A percentile compares a stretch with the other conserved stretches of the same genome.
Conservation (phyloP, 2,888 invertebrate species). For the Mallateleia sp. region DNA sequence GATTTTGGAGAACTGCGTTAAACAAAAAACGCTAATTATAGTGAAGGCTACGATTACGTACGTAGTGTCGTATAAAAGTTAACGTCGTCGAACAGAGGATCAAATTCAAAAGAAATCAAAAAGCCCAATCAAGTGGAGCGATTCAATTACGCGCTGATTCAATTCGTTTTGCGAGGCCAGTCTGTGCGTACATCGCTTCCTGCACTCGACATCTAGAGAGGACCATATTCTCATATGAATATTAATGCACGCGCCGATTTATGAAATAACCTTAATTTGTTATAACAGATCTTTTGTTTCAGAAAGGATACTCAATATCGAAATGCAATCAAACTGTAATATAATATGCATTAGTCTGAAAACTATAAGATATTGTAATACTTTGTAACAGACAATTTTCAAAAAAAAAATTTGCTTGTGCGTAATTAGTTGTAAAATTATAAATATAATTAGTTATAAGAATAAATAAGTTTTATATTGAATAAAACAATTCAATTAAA, state of each 20-base stretch:
- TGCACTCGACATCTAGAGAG: slow-evolving; percentile 75
- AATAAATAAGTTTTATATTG: no score
- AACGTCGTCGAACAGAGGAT: slow-evolving; percentile 79
- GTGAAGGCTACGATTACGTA: slow-evolving; percentile 67
- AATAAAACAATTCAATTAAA: no score
- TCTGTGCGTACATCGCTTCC: slow-evolving; percentile 79
- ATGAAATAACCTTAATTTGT: slow-evolving; percentile 73
- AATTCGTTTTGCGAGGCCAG: slow-evolving; percentile 82
- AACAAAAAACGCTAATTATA: slow-evolving; percentile 61
- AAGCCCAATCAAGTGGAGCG: slow-evolving; percentile 88
- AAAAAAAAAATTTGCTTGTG: no score
- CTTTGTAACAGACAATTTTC: no score
- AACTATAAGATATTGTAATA: no score
- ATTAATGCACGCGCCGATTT: slow-evolving; percentile 76
- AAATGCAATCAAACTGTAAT: neutral
- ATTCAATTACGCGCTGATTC: slow-evolving; percentile 89
- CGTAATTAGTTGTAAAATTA: no score
- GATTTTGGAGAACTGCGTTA: slow-evolving; percentile 19
- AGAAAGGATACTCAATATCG: slow-evolving; percentile 9
- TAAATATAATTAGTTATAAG: no score
- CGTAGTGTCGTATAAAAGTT: slow-evolving; percentile 72
- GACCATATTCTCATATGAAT: slow-evolving; percentile 78
- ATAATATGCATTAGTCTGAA: no score
- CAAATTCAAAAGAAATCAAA: slow-evolving; percentile 88
- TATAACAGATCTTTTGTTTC: slow-evolving; percentile 63